Conservation (phyloP, 2,113 vertebrate genomes). For the Marcusenius ussheri region DNA sequence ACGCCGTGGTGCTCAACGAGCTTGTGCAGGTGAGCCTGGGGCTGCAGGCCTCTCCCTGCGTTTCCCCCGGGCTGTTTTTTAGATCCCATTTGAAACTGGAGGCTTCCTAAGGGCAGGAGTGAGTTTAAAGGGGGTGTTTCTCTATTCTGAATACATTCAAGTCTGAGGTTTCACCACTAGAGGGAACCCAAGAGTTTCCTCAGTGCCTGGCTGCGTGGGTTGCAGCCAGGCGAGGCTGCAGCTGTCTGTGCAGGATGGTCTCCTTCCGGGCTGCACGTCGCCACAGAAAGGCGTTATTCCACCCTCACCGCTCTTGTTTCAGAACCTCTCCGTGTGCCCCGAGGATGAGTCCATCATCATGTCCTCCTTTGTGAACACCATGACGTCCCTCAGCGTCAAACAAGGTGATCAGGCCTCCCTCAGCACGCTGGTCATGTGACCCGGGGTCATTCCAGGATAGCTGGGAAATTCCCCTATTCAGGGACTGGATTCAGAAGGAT, state of each 20-base stretch:
- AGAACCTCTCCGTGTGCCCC: conserved; percentile 98
- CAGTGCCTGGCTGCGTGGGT: not conserved
- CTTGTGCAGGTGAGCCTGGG: conserved; percentile 80
- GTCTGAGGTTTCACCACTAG: conserved; percentile 31
- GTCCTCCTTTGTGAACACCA: conserved; percentile 98
- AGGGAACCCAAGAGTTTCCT: conserved; percentile 28
- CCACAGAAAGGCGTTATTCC: not conserved
- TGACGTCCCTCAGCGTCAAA: conserved; percentile 96
- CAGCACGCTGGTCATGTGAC: not conserved
- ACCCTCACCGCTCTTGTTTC: conserved; percentile 12
- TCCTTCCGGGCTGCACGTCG: not conserved
- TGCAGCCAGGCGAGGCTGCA: not conserved
- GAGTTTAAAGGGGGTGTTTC: not conserved
- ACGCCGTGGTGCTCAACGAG: conserved; percentile 95
- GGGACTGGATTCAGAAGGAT: too few relatives aligned
- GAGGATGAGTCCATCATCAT: conserved; percentile 99
- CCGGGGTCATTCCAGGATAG: not conserved
- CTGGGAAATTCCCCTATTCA: not conserved
- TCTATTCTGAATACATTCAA: not conserved
- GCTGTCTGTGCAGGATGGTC: not conserved
- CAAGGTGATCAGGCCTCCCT: conserved; percentile 69
- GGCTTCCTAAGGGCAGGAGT: not conserved
- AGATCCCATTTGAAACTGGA: not conserved
- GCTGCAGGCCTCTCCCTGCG: not conserved
- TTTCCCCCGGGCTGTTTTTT: not conserved